Base-by-base conservation (phyloP, 2,888 invertebrate genomes). In the Harmothoe impar region DNA sequence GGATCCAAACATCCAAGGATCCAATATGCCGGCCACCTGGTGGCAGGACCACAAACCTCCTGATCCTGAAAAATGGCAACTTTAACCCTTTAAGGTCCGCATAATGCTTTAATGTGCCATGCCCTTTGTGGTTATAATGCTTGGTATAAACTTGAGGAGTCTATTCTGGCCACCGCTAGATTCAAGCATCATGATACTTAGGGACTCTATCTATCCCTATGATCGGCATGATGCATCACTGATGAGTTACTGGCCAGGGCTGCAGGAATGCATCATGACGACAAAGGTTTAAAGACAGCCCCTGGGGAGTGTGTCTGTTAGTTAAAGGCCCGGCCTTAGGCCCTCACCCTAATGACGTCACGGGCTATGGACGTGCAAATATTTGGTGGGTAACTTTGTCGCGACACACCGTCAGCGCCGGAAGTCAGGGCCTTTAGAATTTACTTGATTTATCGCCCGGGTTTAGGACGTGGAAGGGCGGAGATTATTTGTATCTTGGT, bases 41-140 rank as follows among this genome's bases (percentile, higher is more conserved):
- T 43, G 81, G 43, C 81, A 81, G 15, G 33, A 15, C 20, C 81
- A 43, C 77, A 81, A 20, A 81, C 15, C 81, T 81, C 43, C n/a
- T 43, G 81, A 81, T 81, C 81, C 81, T 81, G 81, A 81, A 43
- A 81, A 81, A 81, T 81, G 81, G 81, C 81, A 81, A 81, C 7
- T 81, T 81, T 43, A n/a, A n/a, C n/a, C n/a, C n/a, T n/a, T n/a
- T n/a, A n/a, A n/a, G n/a, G n/a, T n/a, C n/a, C n/a, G n/a, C n/a
- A n/a, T n/a, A n/a, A n/a, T n/a, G n/a, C n/a, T n/a, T n/a, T n/a
- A n/a, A n/a, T n/a, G n/a, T n/a, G n/a, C n/a, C n/a, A n/a, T n/a
- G n/a, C n/a, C n/a, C n/a, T n/a, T n/a, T n/a, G n/a, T n/a, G n/a
- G n/a, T n/a, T n/a, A n/a, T n/a, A n/a, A n/a, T n/a, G n/a, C n/a